These are phyloP conservation scores for Hylaeus anthracinus DNA, from an alignment of 1,140 invertebrate species.

Conservation along the genomic window DNA sequence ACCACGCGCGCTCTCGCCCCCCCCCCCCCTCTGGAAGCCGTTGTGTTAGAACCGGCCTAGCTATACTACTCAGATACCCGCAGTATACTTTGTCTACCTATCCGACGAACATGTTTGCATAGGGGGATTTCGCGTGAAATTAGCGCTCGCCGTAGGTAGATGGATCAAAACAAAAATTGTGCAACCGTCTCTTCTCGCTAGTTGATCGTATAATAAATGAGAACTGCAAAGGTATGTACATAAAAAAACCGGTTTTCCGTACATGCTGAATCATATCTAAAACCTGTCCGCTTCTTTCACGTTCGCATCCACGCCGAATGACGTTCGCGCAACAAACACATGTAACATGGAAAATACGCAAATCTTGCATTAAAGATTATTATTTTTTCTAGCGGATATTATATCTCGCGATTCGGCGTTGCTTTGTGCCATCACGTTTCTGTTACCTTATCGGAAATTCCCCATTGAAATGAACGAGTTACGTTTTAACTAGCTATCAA, in stretches of 20 bases:
- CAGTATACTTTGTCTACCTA: not conserved
- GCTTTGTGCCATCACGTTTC: not conserved
- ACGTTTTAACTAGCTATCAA: not conserved
- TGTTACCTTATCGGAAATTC: conserved; percentile 16
- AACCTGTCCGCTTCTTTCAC: conserved; percentile 50
- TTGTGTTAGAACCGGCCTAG: too few relatives aligned
- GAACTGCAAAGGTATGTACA: not conserved
- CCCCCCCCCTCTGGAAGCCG: too few relatives aligned
- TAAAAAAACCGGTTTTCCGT: conserved; percentile 58
- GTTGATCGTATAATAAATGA: conserved; percentile 58
- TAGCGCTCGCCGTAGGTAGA: not conserved
- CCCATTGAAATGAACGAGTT: not conserved
- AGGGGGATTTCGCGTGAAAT: not conserved
- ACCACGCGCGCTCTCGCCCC: too few relatives aligned
- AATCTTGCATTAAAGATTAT: not conserved
- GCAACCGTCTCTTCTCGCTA: conserved; percentile 39
- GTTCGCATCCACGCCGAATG: conserved; percentile 2
- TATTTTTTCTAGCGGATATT: not conserved
- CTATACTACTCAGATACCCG: too few relatives aligned
- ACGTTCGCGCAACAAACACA: not conserved
- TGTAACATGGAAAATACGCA: not conserved
- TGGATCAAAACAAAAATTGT: conserved; percentile 64
- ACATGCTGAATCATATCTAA: conserved; percentile 61
- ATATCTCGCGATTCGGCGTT: not conserved
- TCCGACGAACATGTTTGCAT: not conserved